These are phyloP conservation scores for Tauraco hartlaubi DNA, from an alignment of 2,797 vertebrate species.

Conservation along the genomic window DNA sequence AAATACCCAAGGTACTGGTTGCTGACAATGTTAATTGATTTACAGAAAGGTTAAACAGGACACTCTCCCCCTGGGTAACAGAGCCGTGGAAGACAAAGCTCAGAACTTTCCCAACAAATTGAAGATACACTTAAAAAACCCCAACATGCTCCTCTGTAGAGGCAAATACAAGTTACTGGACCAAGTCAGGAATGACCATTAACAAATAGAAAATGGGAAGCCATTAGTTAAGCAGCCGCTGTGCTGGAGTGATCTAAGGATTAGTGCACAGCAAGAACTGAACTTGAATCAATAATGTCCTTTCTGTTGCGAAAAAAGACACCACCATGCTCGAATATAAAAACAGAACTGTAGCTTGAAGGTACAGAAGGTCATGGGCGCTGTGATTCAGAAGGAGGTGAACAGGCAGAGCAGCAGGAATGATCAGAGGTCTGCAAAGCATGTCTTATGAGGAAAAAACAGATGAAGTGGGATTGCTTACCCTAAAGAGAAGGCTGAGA, in stretches of 20 bases:
- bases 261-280: neutral
- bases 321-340: neutral
- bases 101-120: neutral
- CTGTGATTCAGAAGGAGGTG: neutral
- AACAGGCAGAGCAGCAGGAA: neutral
- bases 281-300: neutral
- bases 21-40: neutral
- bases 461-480: neutral
- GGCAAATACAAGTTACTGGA: neutral
- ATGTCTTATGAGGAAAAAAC: neutral
- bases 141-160: neutral
- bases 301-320: neutral
- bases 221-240: neutral
- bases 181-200: neutral
- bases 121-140: neutral
- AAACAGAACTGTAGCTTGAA: neutral
- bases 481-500: neutral
- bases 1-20: neutral
- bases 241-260: neutral
- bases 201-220: neutral
- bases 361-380: neutral
- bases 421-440: neutral
- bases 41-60: neutral
- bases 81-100: neutral
- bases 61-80: neutral